Evolutionary conservation across 1,140 invertebrate genomes (phyloP).

Genomic region (Tribolium castaneum): DNA sequence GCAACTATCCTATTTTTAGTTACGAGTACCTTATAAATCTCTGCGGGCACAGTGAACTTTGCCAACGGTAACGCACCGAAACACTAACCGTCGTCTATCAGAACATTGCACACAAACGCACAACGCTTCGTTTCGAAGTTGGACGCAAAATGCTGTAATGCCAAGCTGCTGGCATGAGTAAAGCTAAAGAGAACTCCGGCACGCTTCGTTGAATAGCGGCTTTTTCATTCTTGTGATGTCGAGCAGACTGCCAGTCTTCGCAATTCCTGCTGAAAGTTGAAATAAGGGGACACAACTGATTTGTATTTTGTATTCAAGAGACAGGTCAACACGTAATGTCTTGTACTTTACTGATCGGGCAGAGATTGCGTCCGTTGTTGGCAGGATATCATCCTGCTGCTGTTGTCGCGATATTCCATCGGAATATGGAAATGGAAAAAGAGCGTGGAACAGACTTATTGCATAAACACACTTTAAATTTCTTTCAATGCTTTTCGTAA

Average conservation of each 20-base stretch:
- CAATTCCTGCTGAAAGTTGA: constrained; percentile 9
- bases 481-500: no score
- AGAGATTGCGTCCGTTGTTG: neutral
- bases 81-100: neutral
- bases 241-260: constrained; percentile 20
- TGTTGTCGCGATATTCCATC: constrained; percentile 5
- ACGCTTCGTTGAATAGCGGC: constrained; percentile 13
- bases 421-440: constrained; percentile 11
- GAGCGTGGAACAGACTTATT: neutral
- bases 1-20: neutral
- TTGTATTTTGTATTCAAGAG: neutral
- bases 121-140: neutral
- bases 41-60: neutral
- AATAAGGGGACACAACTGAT: neutral
- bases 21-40: constrained; percentile 13
- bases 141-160: neutral
- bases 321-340: constrained; percentile 11
- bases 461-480: no score
- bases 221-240: constrained; percentile 5
- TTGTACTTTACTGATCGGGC: neutral
- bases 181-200: constrained; percentile 11
- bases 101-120: constrained; percentile 1
- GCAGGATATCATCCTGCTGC: neutral
- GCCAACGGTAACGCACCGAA: constrained; percentile 5
- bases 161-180: constrained; percentile 10